Conservation (phyloP, 2,113 vertebrate species). For the Galbula dea region DNA sequence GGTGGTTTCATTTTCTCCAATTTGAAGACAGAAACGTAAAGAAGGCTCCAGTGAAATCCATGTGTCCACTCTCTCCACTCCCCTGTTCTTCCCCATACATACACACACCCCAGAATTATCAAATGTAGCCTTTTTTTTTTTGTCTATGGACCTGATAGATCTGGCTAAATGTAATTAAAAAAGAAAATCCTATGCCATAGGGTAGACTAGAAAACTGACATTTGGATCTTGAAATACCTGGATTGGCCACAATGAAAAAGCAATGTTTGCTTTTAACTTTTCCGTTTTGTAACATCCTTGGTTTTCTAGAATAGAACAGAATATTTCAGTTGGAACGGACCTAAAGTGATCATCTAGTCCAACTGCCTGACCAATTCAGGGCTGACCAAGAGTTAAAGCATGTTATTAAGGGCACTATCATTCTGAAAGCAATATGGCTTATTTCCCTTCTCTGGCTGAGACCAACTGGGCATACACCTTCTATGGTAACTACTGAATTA, state of each 20-base stretch:
- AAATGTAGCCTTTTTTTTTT: neutral
- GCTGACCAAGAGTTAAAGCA: neutral
- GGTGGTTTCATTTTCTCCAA: neutral
- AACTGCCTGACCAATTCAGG: neutral
- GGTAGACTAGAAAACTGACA: neutral
- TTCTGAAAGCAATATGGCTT: neutral
- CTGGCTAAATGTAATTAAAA: neutral
- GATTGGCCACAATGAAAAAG: neutral
- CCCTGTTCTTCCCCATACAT: neutral
- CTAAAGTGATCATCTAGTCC: neutral
- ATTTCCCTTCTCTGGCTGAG: neutral
- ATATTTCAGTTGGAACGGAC: neutral
- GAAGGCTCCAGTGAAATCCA: neutral
- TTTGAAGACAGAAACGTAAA: neutral
- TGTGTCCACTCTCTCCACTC: neutral
- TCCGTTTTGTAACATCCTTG: neutral
- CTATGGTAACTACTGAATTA: neutral
- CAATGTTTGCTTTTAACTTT: neutral
- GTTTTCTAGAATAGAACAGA: neutral
- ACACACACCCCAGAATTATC: neutral
- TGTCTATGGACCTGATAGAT: neutral
- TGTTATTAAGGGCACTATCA: neutral
- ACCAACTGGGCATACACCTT: rapidly evolving
- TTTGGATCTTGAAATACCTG: neutral
- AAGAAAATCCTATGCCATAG: neutral